Base-by-base conservation (phyloP, 2,113 vertebrate genomes). In the Cavia porcellus region DNA sequence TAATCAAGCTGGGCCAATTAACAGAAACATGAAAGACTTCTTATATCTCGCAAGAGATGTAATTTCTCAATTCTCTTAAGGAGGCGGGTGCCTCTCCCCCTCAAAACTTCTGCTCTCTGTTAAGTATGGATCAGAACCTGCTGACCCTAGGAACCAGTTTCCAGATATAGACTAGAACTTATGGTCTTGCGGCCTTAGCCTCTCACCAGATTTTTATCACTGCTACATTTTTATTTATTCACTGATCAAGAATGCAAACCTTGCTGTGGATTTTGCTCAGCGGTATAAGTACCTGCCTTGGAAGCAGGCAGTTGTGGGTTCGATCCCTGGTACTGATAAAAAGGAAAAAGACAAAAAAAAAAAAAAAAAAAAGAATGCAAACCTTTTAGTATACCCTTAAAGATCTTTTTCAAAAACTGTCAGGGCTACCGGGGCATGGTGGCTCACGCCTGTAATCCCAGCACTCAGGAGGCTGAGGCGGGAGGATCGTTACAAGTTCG, bases 21-120 rank as follows among this genome's bases (percentile, higher is more conserved):
- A 90, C 14, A 96, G 77, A 92, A 32, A 84, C 10, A 47, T 14
- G 47, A 89, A 95, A 90, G n/a, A 38, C 81, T 68, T 96, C 74
- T 94, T 92, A 59, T 25, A 38, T 92, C 87, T 92, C 35, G 42
- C 62, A 80, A 64, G 35, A 95, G 72, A 90, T 68, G 57, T 0
- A 19, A 92, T 7, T 1, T 70, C 47, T 94, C 68, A 24, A 38
- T 35, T 66, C 42, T 86, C 68, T 2, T 62, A 38, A 86, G 45
- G 64, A 84, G 24, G 55, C 9, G 52, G 57, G 17, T 89, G 47
- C 20, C 55, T 55, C 57, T 25, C 19, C 42, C 12, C 24, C 2
- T 62, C 50, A n/a, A 47, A 55, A 50, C 24, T 20, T 14, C 15
- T 70, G 4, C 32, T 57, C 55, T 89, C 61, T 68, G 22, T 4